A percentile compares a stretch with the other conserved stretches of the same genome.
Conservation (phyloP, 1,140 invertebrate genomes). For the Aphis craccivora region DNA sequence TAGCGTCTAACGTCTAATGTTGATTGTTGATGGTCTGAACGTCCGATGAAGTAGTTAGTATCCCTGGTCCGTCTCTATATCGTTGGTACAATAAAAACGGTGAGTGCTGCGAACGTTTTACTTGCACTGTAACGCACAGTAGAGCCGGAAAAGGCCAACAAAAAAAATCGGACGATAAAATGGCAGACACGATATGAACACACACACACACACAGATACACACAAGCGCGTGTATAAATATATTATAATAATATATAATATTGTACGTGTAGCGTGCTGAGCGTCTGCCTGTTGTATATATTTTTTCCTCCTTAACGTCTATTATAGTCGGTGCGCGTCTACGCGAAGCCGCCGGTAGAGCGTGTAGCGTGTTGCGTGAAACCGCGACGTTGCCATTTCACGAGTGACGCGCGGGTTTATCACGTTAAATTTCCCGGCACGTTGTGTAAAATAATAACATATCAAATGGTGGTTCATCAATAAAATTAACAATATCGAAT, state of each 20-base stretch:
- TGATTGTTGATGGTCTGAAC: no score
- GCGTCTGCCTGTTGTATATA: not conserved
- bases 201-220: no score
- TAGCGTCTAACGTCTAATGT: not conserved
- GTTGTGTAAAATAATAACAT: not conserved
- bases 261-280: not conserved
- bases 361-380: not conserved
- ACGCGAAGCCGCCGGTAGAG: constrained; percentile 30
- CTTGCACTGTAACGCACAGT: constrained; percentile 45
- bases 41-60: not conserved
- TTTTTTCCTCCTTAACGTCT: constrained; percentile 21
- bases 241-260: not conserved
- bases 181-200: not conserved
- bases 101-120: not conserved
- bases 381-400: not conserved
- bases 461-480: not conserved
- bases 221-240: not conserved
- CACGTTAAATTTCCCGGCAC: not conserved
- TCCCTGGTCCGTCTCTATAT: not conserved
- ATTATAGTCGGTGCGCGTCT: not conserved
- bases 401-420: constrained; percentile 4
- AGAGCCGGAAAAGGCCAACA: constrained; percentile 33
- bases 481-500: not conserved
- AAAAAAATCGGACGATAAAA: constrained; percentile 2
- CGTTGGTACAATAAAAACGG: not conserved